A percentile compares a stretch with the other conserved stretches of the same genome.
Evolutionary conservation across 2,113 vertebrate genomes (phyloP).

Genomic region (Hippoglossus stenolepis): DNA sequence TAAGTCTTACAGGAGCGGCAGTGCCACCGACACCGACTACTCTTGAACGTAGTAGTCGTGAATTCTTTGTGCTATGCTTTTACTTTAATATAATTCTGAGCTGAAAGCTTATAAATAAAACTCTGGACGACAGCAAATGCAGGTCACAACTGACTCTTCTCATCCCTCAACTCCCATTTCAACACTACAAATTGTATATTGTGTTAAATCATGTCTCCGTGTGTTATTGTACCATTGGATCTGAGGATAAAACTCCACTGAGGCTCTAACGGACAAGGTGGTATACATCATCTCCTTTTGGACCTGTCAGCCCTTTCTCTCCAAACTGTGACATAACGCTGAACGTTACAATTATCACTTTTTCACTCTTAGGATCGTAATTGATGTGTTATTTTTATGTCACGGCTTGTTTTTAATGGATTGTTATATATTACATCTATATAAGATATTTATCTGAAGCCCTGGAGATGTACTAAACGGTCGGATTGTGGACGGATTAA

Average conservation of each 20-base stretch:
- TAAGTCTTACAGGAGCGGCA: background rate
- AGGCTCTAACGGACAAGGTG: background rate
- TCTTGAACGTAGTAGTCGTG: background rate
- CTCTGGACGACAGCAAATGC: background rate
- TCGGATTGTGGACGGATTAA: too few species aligned
- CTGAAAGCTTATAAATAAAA: background rate
- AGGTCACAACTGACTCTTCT: background rate
- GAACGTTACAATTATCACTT: too few species aligned
- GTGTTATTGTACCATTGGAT: background rate
- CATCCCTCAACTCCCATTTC: background rate
- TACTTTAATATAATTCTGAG: background rate
- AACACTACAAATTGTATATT: conserved; percentile 1
- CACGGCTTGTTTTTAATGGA: too few species aligned
- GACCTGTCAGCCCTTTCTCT: too few species aligned
- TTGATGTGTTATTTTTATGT: too few species aligned
- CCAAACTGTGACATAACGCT: too few species aligned
- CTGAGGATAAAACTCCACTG: background rate
- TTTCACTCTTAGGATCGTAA: too few species aligned
- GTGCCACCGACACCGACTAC: too few species aligned
- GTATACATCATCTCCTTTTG: background rate
- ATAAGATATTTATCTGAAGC: too few species aligned
- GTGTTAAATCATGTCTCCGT: background rate
- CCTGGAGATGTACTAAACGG: too few species aligned
- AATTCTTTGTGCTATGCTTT: background rate
- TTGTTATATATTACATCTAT: too few species aligned